phyloP scores from a whole-genome alignment of 2,113 vertebrate genomes.

The Lontra canadensis region DNA sequence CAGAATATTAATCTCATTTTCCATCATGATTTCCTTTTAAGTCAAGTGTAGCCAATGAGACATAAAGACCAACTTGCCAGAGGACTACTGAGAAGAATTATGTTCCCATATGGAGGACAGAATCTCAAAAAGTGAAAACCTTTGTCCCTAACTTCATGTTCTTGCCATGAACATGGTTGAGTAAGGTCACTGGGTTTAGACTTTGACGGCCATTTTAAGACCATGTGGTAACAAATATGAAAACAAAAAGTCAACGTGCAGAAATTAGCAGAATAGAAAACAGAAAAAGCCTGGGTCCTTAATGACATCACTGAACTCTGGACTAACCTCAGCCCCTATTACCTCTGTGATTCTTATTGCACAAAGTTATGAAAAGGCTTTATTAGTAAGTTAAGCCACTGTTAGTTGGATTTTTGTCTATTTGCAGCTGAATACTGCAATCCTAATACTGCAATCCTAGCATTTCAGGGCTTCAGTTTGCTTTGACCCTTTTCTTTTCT shows the following conservation, averaged over 20 bases:
- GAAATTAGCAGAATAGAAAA: background rate
- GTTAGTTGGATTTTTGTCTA: background rate
- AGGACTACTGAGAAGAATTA: constrained; percentile 2
- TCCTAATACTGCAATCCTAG: background rate
- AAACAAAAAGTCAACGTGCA: background rate
- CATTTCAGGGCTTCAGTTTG: background rate
- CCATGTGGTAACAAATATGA: background rate
- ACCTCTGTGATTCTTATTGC: background rate
- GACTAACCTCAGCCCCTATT: background rate
- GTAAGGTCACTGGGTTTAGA: background rate
- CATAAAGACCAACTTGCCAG: background rate
- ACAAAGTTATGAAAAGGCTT: background rate
- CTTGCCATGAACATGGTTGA: background rate
- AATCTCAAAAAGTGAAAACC: background rate
- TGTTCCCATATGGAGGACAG: background rate
- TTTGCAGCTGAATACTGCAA: background rate
- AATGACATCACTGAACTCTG: background rate
- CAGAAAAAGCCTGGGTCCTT: background rate
- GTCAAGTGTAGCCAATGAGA: background rate
- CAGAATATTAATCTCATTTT: background rate
- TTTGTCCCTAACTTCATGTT: background rate
- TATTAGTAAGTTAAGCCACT: background rate
- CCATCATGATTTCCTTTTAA: background rate
- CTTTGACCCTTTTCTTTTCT: background rate
- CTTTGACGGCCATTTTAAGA: background rate